These are phyloP conservation scores for Platyrinchus mystaceus DNA, from an alignment of 2,797 vertebrate species.

Conservation along the genomic window DNA sequence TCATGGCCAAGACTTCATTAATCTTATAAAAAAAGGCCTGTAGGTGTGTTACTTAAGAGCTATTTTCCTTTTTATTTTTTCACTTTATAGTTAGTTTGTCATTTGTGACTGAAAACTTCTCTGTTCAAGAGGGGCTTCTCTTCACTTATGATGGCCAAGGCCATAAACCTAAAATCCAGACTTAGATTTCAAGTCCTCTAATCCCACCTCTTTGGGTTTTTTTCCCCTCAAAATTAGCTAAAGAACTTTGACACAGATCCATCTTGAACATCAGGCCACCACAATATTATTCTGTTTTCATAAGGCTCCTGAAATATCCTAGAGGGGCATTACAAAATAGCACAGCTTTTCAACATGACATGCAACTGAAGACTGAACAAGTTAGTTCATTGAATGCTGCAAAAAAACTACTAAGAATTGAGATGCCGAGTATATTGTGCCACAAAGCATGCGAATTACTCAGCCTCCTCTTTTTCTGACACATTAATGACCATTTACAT, in stretches of 20 bases:
- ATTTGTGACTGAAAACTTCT: neutral
- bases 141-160: fast-evolving
- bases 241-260: neutral
- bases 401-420: neutral
- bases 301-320: neutral
- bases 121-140: neutral
- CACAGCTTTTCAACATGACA: neutral
- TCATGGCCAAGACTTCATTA: neutral
- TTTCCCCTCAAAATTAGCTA: neutral
- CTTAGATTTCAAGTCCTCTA: neutral
- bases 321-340: neutral
- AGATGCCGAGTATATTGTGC: neutral
- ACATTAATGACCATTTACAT: neutral
- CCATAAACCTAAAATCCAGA: neutral
- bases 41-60: neutral
- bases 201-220: neutral
- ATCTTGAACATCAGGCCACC: neutral
- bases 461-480: neutral
- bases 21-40: neutral
- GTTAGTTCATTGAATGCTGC: neutral
- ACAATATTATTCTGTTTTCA: neutral
- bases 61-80: neutral
- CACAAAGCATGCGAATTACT: neutral
- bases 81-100: neutral
- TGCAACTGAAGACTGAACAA: neutral